These are phyloP conservation scores for Pluvianellus socialis DNA, from an alignment of 2,113 vertebrate genomes.

Conservation along the genomic window DNA sequence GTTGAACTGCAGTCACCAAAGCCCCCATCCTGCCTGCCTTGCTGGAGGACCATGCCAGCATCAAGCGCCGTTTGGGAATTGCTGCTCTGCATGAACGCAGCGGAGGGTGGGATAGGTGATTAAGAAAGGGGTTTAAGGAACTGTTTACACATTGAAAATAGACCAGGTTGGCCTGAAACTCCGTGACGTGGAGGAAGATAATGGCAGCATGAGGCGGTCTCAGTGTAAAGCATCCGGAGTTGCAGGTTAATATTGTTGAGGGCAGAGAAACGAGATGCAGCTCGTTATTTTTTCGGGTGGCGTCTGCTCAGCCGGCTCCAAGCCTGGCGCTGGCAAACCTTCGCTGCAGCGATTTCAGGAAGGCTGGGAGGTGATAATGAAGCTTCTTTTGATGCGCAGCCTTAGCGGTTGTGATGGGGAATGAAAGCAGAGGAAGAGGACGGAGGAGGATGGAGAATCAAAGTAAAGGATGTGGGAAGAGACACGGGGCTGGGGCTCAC, in stretches of 20 bases:
- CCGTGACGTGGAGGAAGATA: not conserved
- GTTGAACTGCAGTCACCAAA: not conserved
- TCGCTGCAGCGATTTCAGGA: not conserved
- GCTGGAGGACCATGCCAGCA: not conserved
- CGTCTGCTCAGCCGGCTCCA: not conserved
- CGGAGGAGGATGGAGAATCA: not conserved
- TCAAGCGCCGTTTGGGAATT: not conserved
- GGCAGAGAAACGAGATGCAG: not conserved
- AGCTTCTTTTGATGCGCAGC: not conserved
- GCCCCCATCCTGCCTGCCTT: not conserved
- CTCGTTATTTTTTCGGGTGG: not conserved
- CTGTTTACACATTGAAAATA: not conserved
- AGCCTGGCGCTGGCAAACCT: not conserved
- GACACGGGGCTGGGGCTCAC: not conserved
- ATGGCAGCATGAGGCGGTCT: not conserved
- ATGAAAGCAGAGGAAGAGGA: not conserved
- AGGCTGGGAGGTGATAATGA: not conserved
- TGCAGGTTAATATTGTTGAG: not conserved
- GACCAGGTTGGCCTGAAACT: not conserved
- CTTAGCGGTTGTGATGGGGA: not conserved
- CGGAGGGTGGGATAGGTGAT: not conserved
- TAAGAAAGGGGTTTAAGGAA: not conserved
- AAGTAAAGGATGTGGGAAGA: not conserved
- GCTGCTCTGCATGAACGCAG: accelerated
- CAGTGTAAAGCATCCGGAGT: not conserved